A percentile compares a stretch with the other conserved stretches of the same genome.
These are phyloP conservation scores for Cryptus armator DNA, from an alignment of 2,888 invertebrate species.

Conservation along the genomic window DNA sequence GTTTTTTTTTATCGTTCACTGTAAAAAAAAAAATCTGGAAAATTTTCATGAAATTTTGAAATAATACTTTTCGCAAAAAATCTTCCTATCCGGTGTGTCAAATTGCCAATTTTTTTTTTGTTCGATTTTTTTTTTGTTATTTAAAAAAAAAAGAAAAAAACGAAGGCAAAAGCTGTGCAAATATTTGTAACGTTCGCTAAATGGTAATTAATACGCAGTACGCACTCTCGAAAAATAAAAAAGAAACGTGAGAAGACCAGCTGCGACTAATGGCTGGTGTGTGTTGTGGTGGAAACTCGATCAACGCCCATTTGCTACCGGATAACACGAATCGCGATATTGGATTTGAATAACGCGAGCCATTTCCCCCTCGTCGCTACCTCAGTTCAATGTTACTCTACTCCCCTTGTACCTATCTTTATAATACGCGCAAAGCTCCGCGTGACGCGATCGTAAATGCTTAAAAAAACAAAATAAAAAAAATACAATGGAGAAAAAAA, in stretches of 20 bases:
- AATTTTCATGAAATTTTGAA: not conserved
- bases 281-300: conserved; percentile 51
- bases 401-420: conserved; percentile 24
- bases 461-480: not conserved
- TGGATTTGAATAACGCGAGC: conserved; percentile 52
- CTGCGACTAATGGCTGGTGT: conserved; percentile 42
- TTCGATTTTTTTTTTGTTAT: no score
- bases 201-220: conserved; percentile 5
- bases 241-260: conserved; percentile 18
- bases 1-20: no score
- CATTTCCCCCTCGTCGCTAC: not conserved
- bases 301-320: conserved; percentile 58
- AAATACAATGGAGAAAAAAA: not conserved
- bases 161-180: no score
- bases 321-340: conserved; percentile 60
- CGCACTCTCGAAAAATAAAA: conserved; percentile 16
- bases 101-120: no score
- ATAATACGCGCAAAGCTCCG: conserved; percentile 22
- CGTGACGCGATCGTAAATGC: conserved; percentile 26
- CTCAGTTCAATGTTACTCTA: not conserved
- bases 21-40: no score
- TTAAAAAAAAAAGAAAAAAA: no score
- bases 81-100: no score
- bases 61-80: no score
- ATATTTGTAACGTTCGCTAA: not conserved